Conservation (phyloP, 1,140 invertebrate genomes). For the Drosophila sulfurigaster region DNA sequence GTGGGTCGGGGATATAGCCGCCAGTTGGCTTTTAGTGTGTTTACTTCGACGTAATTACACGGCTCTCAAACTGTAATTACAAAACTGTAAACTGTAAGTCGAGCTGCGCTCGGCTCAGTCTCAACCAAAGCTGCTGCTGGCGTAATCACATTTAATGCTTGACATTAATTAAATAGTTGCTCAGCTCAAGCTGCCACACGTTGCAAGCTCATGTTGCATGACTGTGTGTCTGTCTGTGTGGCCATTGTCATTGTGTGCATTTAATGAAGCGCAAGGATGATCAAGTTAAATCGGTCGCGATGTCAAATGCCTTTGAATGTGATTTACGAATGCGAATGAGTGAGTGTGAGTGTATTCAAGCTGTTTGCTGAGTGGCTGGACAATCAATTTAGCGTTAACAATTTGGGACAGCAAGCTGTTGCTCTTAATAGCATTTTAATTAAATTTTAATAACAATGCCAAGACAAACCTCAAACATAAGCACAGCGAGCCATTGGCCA, state of each 20-base stretch:
- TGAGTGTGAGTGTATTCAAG: conserved; percentile 13
- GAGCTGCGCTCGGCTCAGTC: conserved; percentile 10
- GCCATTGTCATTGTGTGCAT: conserved; percentile 11
- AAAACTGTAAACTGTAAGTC: conserved; percentile 24
- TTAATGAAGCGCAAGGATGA: conserved; percentile 58
- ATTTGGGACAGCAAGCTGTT: conserved; percentile 52
- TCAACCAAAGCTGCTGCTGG: not conserved
- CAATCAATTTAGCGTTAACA: conserved; percentile 53
- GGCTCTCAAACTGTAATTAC: conserved; percentile 35
- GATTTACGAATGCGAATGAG: not conserved
- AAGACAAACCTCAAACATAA: conserved; percentile 10
- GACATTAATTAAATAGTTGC: conserved; percentile 69
- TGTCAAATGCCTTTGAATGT: not conserved
- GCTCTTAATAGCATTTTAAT: conserved; percentile 70
- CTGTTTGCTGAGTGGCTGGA: conserved; percentile 32
- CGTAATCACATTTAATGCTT: conserved; percentile 60
- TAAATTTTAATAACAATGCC: conserved; percentile 58
- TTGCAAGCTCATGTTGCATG: conserved; percentile 13
- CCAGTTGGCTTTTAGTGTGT: not conserved
- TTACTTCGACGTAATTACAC: conserved; percentile 15
- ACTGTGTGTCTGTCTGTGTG: conserved; percentile 2
- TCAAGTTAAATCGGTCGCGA: conserved; percentile 47
- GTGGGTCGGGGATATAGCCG: not conserved
- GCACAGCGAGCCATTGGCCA: conserved; percentile 4
- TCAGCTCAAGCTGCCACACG: conserved; percentile 18